These are phyloP conservation scores for Grus americana DNA, from an alignment of 2,113 vertebrate species.

Conservation along the genomic window DNA sequence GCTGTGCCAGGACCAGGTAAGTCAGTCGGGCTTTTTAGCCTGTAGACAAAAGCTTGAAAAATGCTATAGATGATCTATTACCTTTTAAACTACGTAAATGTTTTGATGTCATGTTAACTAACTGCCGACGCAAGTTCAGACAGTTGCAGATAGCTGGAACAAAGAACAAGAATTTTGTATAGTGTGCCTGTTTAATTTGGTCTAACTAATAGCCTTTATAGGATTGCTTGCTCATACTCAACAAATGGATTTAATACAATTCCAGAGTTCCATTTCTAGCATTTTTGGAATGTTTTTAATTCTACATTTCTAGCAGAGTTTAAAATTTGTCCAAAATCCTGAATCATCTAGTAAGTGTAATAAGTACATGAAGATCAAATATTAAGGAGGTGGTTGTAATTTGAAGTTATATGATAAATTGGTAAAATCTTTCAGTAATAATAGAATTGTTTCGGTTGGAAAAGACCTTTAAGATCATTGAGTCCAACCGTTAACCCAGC, in stretches of 20 bases:
- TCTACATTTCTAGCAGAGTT: not conserved
- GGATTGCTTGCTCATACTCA: not conserved
- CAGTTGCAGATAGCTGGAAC: not conserved
- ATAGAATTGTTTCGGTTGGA: too few relatives aligned
- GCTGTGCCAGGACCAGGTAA: slow-evolving; percentile 97
- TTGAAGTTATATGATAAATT: not conserved
- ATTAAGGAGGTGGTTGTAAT: not conserved
- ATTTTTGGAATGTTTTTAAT: not conserved
- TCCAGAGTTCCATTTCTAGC: not conserved
- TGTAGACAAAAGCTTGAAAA: not conserved
- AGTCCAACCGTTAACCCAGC: too few relatives aligned
- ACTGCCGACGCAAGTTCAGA: not conserved
- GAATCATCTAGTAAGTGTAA: not conserved
- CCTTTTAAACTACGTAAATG: not conserved
- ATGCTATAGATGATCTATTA: not conserved
- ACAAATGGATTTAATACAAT: not conserved
- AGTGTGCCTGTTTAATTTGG: not conserved
- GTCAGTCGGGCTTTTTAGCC: not conserved
- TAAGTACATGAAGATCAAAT: not conserved
- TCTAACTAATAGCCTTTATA: not conserved
- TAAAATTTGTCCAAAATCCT: not conserved
- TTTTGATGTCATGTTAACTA: not conserved
- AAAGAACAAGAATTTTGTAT: not conserved
- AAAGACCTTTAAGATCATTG: too few relatives aligned
- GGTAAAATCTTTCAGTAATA: not conserved